Evolutionary conservation across 2,797 vertebrate genomes (phyloP).

Genomic region (Sebastes ruberrimus): DNA sequence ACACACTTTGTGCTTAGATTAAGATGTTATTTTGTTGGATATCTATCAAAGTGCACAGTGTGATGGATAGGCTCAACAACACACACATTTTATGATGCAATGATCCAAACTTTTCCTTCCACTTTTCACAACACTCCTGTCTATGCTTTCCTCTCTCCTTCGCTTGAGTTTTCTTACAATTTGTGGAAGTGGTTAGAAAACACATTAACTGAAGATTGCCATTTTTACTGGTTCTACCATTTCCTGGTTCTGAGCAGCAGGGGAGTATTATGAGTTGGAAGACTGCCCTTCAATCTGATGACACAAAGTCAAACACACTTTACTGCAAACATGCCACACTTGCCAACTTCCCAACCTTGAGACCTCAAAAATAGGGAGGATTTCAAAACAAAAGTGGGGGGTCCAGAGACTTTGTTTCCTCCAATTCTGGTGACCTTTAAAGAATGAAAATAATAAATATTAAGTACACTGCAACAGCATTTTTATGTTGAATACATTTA

Average conservation of each 20-base stretch:
- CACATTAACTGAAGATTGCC: conserved; percentile 5
- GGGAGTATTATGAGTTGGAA: neutral
- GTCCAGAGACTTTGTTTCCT: no score
- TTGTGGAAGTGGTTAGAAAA: conserved; percentile 23
- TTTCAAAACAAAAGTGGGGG: no score
- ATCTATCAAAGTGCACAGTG: neutral
- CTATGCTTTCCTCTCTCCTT: neutral
- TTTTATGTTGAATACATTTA: no score
- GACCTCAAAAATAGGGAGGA: no score
- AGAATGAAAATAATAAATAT: no score
- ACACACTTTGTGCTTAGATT: neutral
- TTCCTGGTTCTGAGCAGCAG: conserved; percentile 1
- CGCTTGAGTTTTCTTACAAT: neutral
- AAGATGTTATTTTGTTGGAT: neutral
- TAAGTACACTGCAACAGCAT: no score
- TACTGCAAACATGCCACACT: neutral
- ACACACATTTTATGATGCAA: neutral
- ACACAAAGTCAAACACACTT: neutral
- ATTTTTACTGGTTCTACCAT: conserved; percentile 7
- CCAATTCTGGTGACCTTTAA: no score
- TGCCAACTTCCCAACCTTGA: no score
- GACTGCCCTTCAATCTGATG: neutral
- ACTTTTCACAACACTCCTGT: neutral
- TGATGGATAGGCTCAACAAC: neutral
- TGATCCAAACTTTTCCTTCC: neutral